phyloP scores from a whole-genome alignment of 2,797 vertebrate species.

The Phoeniculus purpureus region DNA sequence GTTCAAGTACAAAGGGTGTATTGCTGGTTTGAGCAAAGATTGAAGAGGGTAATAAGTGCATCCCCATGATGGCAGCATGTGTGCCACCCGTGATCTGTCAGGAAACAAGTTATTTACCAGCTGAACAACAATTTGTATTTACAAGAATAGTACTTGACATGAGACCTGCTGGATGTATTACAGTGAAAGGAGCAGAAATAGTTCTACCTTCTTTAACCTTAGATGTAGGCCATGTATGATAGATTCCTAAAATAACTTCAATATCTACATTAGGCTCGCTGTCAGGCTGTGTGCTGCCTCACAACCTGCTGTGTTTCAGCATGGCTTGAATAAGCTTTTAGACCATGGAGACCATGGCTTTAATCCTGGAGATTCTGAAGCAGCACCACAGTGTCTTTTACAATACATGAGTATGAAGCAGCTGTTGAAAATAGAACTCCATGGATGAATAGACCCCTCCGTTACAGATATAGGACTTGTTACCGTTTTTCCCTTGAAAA shows the following conservation, averaged over 20 bases:
- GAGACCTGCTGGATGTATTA: neutral
- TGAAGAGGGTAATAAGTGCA: neutral
- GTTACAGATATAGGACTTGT: neutral
- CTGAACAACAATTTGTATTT: neutral
- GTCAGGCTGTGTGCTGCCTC: conserved; percentile 1
- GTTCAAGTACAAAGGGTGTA: neutral
- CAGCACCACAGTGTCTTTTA: conserved; percentile 1
- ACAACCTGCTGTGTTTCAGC: conserved; percentile 29
- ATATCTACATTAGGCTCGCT: conserved; percentile 19
- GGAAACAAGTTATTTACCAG: neutral
- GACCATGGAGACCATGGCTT: neutral
- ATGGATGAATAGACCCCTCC: neutral
- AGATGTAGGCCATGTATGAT: neutral
- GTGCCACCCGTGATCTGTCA: neutral
- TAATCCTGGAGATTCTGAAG: conserved; percentile 57
- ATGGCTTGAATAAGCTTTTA: conserved; percentile 33
- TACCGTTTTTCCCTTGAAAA: neutral
- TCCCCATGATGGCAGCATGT: neutral
- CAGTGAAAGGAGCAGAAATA: neutral
- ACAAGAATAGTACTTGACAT: neutral
- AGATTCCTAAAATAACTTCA: conserved; percentile 39
- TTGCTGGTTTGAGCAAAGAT: neutral
- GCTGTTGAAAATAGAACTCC: conserved; percentile 50
- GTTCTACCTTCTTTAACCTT: neutral
- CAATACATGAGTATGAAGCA: conserved; percentile 20